Percentiles rank a stretch among this genome's conserved stretches.
These are phyloP conservation scores for Pygmarrhopalites habei DNA, from an alignment of 1,140 invertebrate species.

Conservation along the genomic window DNA sequence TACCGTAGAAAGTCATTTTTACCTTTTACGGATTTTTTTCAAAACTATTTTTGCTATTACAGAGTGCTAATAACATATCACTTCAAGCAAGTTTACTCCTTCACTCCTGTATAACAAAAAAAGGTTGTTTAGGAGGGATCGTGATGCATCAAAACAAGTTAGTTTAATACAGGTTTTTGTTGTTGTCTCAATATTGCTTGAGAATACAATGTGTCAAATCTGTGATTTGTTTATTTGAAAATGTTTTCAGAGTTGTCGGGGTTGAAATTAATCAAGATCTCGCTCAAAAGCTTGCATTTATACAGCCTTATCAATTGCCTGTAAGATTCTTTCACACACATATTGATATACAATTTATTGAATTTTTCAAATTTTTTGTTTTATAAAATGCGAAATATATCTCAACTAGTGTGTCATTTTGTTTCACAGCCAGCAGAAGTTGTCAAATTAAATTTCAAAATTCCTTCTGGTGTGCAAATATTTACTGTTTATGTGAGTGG, in stretches of 20 bases:
- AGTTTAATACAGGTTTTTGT: constrained; percentile 34
- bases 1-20: too few relatives aligned
- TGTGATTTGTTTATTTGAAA: too few relatives aligned
- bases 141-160: constrained; percentile 76
- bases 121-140: constrained; percentile 64
- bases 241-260: constrained; percentile 58
- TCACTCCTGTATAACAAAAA: constrained; percentile 64
- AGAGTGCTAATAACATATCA: constrained; percentile 72
- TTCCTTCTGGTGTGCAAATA: constrained; percentile 68
- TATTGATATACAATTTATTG: neutral
- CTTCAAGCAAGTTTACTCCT: constrained; percentile 72
- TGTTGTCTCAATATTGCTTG: too few relatives aligned
- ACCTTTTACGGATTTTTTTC: too few relatives aligned
- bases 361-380: constrained; percentile 2
- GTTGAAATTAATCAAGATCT: constrained; percentile 64
- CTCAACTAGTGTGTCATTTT: neutral
- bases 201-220: too few relatives aligned
- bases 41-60: too few relatives aligned
- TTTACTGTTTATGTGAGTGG: constrained; percentile 64
- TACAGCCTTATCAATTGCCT: constrained; percentile 72
- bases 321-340: constrained; percentile 41
- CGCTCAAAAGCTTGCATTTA: constrained; percentile 67
- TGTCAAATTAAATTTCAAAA: constrained; percentile 52
- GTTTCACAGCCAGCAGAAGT: constrained; percentile 35
- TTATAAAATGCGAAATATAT: neutral